Conservation (phyloP, 2,797 vertebrate genomes). For the Cynopterus sphinx region DNA sequence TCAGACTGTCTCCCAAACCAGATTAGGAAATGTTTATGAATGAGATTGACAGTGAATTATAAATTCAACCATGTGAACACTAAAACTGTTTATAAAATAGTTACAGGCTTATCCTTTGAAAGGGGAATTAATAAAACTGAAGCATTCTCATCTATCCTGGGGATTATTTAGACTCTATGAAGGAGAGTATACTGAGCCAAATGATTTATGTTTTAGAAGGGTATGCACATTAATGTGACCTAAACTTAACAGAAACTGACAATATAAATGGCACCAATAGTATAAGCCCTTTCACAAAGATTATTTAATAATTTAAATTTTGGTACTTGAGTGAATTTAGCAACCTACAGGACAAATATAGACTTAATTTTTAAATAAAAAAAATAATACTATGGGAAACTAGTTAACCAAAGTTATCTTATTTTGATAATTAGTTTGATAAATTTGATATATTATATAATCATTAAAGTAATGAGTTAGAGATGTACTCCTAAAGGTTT, state of each 20-base stretch:
- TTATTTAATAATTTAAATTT: conserved; percentile 26
- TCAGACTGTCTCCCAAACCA: not conserved
- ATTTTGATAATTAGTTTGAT: not conserved
- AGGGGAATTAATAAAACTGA: not conserved
- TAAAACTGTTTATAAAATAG: conserved; percentile 20
- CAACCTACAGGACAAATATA: not conserved
- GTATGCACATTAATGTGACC: not conserved
- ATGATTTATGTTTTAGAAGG: not conserved
- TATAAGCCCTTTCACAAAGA: not conserved
- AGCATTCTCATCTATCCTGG: not conserved
- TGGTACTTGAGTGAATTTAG: not conserved
- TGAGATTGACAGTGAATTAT: not conserved
- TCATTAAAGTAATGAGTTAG: conserved; percentile 30
- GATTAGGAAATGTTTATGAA: not conserved
- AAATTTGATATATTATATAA: not conserved
- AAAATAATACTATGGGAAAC: not conserved
- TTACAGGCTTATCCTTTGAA: not conserved
- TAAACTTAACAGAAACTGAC: not conserved
- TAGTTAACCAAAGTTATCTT: conserved; percentile 7
- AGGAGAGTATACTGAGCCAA: not conserved
- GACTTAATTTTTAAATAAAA: conserved; percentile 17
- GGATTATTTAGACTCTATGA: not conserved
- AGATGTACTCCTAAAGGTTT: not conserved
- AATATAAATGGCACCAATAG: not conserved
- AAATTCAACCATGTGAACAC: conserved; percentile 16